Evolutionary conservation across 1,140 invertebrate species (phyloP).

Genomic region (Lethrus apterus): DNA sequence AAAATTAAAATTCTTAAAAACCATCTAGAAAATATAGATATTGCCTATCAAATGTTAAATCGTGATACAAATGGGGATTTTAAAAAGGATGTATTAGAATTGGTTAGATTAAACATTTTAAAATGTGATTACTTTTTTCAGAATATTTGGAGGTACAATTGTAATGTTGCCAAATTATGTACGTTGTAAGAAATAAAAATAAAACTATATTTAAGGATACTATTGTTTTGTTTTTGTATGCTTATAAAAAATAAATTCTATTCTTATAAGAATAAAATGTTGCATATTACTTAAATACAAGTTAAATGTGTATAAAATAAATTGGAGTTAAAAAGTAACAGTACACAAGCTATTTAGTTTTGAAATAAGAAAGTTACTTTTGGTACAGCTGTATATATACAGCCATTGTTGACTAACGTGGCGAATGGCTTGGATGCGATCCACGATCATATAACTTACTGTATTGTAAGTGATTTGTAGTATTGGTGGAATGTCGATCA

Average conservation of each 20-base stretch:
- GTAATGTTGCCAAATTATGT: background rate
- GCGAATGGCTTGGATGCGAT: too few species aligned
- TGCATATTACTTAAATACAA: too few species aligned
- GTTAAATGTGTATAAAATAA: too few species aligned
- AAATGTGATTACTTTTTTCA: background rate
- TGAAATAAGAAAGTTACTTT: too few species aligned
- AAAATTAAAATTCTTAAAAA: background rate
- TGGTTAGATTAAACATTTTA: background rate
- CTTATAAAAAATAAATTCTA: conserved; percentile 1
- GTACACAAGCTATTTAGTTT: too few species aligned
- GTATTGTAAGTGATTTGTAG: too few species aligned
- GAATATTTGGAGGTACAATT: conserved; percentile 3
- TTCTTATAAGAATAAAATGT: too few species aligned
- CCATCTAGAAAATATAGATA: conserved; percentile 5
- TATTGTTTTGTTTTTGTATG: background rate
- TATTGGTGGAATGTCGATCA: conserved; percentile 69
- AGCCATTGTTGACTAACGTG: too few species aligned
- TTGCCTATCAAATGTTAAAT: background rate
- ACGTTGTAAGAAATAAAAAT: background rate
- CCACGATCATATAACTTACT: too few species aligned
- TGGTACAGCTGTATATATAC: too few species aligned
- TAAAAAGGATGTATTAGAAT: conserved; percentile 4
- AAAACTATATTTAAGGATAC: background rate
- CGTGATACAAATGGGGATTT: background rate
- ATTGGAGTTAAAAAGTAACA: too few species aligned